phyloP scores from a whole-genome alignment of 2,797 vertebrate species.

The Eidolon dupreanum region DNA sequence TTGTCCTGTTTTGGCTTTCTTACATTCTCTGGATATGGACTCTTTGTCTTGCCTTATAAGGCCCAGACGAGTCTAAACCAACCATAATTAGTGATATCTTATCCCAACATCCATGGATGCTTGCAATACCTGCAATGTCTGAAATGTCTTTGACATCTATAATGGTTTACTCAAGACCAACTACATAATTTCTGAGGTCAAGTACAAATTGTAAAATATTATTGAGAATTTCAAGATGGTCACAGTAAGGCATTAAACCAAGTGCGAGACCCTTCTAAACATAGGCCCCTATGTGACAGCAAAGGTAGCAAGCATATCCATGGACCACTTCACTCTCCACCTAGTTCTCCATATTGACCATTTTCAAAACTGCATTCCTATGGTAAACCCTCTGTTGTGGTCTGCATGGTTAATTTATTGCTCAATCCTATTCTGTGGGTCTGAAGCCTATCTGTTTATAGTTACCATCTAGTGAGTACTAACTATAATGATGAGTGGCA shows the following conservation, averaged over 20 bases:
- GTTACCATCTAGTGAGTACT: neutral
- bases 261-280: neutral
- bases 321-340: neutral
- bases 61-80: neutral
- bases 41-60: neutral
- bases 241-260: neutral
- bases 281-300: neutral
- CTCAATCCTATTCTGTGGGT: neutral
- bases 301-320: neutral
- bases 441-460: neutral
- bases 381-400: neutral
- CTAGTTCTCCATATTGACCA: neutral
- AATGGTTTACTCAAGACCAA: neutral
- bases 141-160: neutral
- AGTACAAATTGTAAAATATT: neutral
- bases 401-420: neutral
- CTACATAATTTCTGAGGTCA: neutral
- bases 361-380: neutral
- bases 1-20: neutral
- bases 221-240: neutral
- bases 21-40: neutral
- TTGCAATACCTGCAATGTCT: neutral
- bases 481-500: neutral
- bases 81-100: neutral
- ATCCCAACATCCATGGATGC: neutral